Evolutionary conservation across 2,113 vertebrate genomes (phyloP).

Genomic region (Rana temporaria): DNA sequence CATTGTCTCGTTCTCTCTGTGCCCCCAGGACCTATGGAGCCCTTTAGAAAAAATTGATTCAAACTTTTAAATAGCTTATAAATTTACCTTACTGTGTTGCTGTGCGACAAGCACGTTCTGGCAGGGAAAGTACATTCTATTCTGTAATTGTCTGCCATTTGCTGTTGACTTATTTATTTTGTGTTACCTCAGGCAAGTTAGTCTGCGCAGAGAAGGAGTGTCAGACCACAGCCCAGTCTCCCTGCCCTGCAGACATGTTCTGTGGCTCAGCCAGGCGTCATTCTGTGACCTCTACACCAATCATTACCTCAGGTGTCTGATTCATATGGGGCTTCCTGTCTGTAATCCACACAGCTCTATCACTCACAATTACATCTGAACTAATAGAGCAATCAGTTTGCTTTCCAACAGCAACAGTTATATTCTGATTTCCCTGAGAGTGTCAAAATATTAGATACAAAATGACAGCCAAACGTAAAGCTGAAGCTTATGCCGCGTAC

Average conservation of each 20-base stretch:
- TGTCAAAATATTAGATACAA: too few relatives aligned
- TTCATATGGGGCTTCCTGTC: slow-evolving; percentile 39
- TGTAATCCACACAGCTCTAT: background rate
- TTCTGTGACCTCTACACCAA: slow-evolving; percentile 39
- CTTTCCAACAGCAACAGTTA: too few relatives aligned
- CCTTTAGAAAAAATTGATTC: too few relatives aligned
- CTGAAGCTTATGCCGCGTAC: too few relatives aligned
- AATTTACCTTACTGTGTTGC: background rate
- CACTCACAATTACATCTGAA: background rate
- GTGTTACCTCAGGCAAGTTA: slow-evolving; percentile 18
- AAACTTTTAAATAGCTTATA: too few relatives aligned
- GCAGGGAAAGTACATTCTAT: background rate
- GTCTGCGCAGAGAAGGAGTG: slow-evolving; percentile 30
- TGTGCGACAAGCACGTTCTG: background rate
- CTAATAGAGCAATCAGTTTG: too few relatives aligned
- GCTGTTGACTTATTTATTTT: slow-evolving; percentile 34
- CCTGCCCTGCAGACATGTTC: slow-evolving; percentile 36
- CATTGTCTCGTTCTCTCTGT: too few relatives aligned
- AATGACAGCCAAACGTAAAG: too few relatives aligned
- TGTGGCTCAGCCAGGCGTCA: slow-evolving; percentile 36
- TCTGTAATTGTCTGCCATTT: background rate
- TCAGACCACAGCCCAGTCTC: slow-evolving; percentile 16
- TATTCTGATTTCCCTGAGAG: too few relatives aligned
- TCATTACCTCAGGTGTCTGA: slow-evolving; percentile 44
- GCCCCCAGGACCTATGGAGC: too few relatives aligned